Base-by-base conservation (phyloP, 1,140 invertebrate species). In the Diabrotica virgifera region DNA sequence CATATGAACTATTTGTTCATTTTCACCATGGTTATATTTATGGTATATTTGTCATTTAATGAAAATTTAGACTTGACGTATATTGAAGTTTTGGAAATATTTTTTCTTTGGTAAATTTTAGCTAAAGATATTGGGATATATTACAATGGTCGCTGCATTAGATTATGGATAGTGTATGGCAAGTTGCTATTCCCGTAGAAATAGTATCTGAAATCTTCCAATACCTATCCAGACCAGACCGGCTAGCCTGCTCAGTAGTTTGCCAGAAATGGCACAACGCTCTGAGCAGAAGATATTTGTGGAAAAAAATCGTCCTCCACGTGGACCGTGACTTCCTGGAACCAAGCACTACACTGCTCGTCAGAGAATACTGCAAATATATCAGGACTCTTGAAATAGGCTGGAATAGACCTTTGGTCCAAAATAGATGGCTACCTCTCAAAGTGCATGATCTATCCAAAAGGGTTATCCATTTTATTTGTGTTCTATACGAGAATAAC, bases 151-250 rank as follows among this genome's bases (percentile, higher is more conserved):
- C 2, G 8, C 40, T 46, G 40, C 40, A 46, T 46, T 46, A 36
- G 54, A 40, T n/a, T 37, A 57, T 56, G 53, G 62, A 84, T 89
- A 63, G 89, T 89, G 13, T 89, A 91, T 78, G 87, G 90, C 67
- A 80, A 89, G 72, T 81, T 87, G 0, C 80, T 81, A 62, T 72
- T 13, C 72, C 70, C 14, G 36, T 51, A 12, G 69, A 69, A 50
- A 11, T 68, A 46, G 37, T 74, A 13, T 52, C 62, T 11, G 35
- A 69, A 38, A 64, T 74, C 13, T 72, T 67, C 55, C 59, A 61
- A 13, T 65, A 63, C 52, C 52, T 74, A 37, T 52, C 70, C 5
- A 65, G 67, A 54, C 12, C 61, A 38, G 72, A 72, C 38, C 64
- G 64, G n/a, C 55, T 74, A 9, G 59, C 69, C 12, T 74, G 71